These are phyloP conservation scores for Eupeodes luniger DNA, from an alignment of 2,888 invertebrate genomes.

Conservation along the genomic window DNA sequence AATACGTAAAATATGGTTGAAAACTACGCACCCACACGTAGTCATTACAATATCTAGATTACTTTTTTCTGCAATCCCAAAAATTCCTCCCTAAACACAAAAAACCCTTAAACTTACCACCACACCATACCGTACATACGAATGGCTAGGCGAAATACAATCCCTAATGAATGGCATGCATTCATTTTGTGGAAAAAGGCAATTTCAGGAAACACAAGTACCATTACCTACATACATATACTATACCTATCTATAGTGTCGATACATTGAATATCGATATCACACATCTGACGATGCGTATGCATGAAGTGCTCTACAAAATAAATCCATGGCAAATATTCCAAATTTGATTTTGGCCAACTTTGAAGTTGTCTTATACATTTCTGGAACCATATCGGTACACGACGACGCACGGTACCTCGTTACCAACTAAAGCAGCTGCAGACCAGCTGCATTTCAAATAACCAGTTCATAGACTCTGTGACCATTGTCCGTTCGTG, in stretches of 20 bases:
- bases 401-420: no score
- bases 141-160: not conserved
- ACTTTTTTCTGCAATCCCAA: no score
- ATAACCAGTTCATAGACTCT: conserved; percentile 45
- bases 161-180: not conserved
- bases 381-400: not conserved
- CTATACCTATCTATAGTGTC: no score
- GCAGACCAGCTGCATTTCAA: conserved; percentile 48
- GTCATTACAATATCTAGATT: no score
- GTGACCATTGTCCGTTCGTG: conserved; percentile 45
- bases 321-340: conserved; percentile 31
- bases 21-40: no score
- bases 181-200: conserved; percentile 33
- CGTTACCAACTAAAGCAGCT: conserved; percentile 29
- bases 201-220: conserved; percentile 37
- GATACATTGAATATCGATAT: conserved; percentile 14
- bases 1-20: no score
- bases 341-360: conserved; percentile 44
- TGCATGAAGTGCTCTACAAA: conserved; percentile 19
- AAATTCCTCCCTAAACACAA: not conserved
- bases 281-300: conserved; percentile 48
- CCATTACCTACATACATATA: no score
- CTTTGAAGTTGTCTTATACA: conserved; percentile 6
- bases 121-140: not conserved
- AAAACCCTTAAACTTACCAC: not conserved